Percentiles rank a stretch among this genome's conserved stretches.
These are phyloP conservation scores for Craniophora ligustri DNA, from an alignment of 2,888 invertebrate genomes.

Conservation along the genomic window DNA sequence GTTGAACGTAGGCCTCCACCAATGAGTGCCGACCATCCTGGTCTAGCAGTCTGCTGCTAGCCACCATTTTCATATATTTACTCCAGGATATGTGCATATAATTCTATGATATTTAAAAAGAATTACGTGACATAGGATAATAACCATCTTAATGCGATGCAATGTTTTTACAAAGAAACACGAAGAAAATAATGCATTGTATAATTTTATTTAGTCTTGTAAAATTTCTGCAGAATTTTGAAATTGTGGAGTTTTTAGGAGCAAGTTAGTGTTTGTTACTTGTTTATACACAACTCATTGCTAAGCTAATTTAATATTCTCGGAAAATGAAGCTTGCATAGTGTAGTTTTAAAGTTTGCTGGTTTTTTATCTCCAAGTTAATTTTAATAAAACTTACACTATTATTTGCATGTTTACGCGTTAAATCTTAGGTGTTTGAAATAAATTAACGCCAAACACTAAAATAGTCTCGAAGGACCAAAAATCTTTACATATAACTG, in stretches of 20 bases:
- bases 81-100: not conserved
- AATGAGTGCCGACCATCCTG: no score
- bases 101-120: no score
- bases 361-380: not conserved
- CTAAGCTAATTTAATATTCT: not conserved
- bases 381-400: no score
- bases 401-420: no score
- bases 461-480: not conserved
- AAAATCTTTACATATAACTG: no score
- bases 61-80: no score
- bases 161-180: not conserved
- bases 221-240: not conserved
- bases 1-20: no score
- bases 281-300: not conserved
- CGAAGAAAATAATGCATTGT: not conserved
- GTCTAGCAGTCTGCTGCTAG: no score
- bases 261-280: constrained; percentile 6
- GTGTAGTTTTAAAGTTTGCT: not conserved
- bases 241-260: constrained; percentile 7
- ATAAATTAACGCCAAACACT: not conserved
- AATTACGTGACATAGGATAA: no score
- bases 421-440: not conserved
- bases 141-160: not conserved
- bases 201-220: not conserved
- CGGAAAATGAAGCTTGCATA: not conserved